These are phyloP conservation scores for Oncorhynchus tshawytscha DNA, from an alignment of 2,113 vertebrate species.

Conservation along the genomic window DNA sequence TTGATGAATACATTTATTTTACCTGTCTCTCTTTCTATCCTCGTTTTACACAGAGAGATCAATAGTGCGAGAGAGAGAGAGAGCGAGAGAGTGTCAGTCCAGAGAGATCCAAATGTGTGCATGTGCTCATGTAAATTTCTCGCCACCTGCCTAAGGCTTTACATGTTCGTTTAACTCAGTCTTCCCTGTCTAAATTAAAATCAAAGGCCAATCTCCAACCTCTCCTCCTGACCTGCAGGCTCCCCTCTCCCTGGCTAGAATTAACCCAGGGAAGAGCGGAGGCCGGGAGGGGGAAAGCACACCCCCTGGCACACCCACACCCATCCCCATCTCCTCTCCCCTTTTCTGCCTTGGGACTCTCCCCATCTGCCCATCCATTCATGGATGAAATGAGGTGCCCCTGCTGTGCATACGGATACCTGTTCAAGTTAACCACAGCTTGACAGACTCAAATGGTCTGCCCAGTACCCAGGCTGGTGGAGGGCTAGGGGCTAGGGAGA, in stretches of 20 bases:
- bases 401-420: constrained; percentile 62
- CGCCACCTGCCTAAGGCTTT: constrained; percentile 16
- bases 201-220: constrained; percentile 36
- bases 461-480: constrained; percentile 42
- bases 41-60: neutral
- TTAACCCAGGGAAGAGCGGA: constrained; percentile 9
- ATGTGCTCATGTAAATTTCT: neutral
- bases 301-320: constrained; percentile 13
- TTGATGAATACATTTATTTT: too few relatives aligned
- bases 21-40: too few relatives aligned
- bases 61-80: neutral
- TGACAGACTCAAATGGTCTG: constrained; percentile 58
- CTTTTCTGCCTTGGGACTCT: constrained; percentile 22
- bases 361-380: constrained; percentile 56
- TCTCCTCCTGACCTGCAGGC: constrained; percentile 23
- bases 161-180: constrained; percentile 29
- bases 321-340: constrained; percentile 4
- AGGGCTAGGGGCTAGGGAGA: neutral
- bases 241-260: constrained; percentile 29
- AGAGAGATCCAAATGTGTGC: neutral
- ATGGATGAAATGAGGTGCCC: constrained; percentile 71
- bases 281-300: constrained; percentile 2
- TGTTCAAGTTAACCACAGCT: constrained; percentile 57
- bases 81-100: neutral
- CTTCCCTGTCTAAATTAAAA: constrained; percentile 36